Evolutionary conservation across 2,113 vertebrate genomes (phyloP), one percentile per base, ranked within the genome.

Genomic region (Stegastes partitus): DNA sequence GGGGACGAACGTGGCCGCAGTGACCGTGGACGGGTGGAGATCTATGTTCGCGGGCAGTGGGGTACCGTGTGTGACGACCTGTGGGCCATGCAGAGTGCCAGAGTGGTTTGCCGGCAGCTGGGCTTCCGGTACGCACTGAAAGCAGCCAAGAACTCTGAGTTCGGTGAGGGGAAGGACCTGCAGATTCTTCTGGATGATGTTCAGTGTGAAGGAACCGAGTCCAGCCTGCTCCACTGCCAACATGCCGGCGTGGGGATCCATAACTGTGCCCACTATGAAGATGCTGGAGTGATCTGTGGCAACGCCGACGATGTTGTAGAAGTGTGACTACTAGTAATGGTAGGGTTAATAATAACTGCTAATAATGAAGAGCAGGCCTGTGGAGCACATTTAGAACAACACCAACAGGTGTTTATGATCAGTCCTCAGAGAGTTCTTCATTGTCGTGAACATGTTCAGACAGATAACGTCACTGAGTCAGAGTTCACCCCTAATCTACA

Each of bases 31-130:
- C 91, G 97, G 1, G 96, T 99, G 66, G 97, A 99, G 90, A 63
- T 99, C 28, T 97, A 95, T 18, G 64, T 90, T 0, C 67, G 90
- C 0, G 94, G 96, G 0, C 63, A 94, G 45, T 99, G 97, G 97
- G 97, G 97, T 54, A 99, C 97, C 0, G 95, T 99, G 34, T 99
- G 97, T 0, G 97, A 99, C 0, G 97, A 99, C 0, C 91, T 95
- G 3, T 99, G 98, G 98, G 91, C 85, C 68, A 28, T 3, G 1
- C 42, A 83, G 0, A 96, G 94, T 0, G 97, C 97, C 0, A 42
- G 81, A 0, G 97, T 99, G 28, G 97, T 98, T 59, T 99, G 98
- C 75, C 94, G 86, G 53, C 98, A 99, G 93, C 91, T 99, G 47
- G 98, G 98, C 51, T 99, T 96, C 70, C 84, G 61, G 1, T 47